Percentiles rank a stretch among this genome's conserved stretches.
Evolutionary conservation across 2,113 vertebrate species (phyloP).

Genomic region (Cinclus cinclus): DNA sequence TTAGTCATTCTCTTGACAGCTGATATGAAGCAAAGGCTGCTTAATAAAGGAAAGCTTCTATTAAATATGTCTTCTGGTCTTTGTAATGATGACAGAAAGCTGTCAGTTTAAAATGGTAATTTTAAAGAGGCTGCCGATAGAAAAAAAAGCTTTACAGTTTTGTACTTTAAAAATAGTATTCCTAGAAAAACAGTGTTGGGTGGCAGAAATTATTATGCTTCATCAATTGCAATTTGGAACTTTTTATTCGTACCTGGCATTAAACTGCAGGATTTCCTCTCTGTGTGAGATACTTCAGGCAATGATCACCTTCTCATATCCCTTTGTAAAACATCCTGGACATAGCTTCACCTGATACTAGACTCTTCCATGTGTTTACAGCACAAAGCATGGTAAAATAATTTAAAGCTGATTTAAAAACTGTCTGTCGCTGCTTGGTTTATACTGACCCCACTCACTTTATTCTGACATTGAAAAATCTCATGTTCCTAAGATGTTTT

Average conservation of each 20-base stretch:
- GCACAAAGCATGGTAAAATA: background rate
- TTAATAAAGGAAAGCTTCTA: conserved; percentile 3
- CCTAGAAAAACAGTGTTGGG: background rate
- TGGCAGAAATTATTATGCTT: background rate
- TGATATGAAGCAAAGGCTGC: background rate
- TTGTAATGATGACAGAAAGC: background rate
- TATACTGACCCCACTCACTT: background rate
- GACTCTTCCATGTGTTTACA: background rate
- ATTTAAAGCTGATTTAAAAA: background rate
- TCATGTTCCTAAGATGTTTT: background rate
- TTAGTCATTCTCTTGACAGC: conserved; percentile 14
- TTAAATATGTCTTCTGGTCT: conserved; percentile 11
- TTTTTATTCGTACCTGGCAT: background rate
- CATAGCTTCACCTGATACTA: background rate
- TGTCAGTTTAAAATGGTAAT: background rate
- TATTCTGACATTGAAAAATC: background rate
- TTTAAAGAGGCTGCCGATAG: background rate
- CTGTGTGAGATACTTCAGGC: background rate
- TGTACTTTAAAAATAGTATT: background rate
- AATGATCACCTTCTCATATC: background rate
- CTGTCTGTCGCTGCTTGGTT: background rate
- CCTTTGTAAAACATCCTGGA: background rate
- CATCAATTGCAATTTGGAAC: background rate
- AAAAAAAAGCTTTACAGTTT: background rate
- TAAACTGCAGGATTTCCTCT: background rate